These are phyloP conservation scores for Nebria ingens DNA, from an alignment of 1,140 invertebrate species.

Conservation along the genomic window DNA sequence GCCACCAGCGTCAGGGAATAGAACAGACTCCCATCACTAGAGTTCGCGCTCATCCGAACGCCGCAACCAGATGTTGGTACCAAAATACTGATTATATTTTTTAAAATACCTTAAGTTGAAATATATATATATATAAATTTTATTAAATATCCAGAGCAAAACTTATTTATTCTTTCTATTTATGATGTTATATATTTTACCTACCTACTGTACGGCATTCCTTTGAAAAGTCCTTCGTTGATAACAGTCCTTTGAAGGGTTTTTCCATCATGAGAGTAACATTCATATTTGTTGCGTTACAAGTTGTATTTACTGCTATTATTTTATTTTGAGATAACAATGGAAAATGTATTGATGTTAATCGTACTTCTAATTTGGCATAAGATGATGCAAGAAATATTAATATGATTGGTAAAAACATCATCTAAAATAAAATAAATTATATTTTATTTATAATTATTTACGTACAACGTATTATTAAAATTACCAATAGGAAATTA, in stretches of 20 bases:
- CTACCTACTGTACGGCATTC: constrained; percentile 49
- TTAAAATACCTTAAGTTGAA: constrained; percentile 31
- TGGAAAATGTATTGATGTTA: neutral
- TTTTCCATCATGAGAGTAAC: constrained; percentile 38
- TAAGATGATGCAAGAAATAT: no score
- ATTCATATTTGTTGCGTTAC: constrained; percentile 28
- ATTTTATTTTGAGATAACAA: constrained; percentile 22
- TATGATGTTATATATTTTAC: neutral
- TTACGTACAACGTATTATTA: no score
- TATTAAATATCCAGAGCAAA: no score
- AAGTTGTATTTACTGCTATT: constrained; percentile 20
- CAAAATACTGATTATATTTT: constrained; percentile 39
- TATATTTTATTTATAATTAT: no score
- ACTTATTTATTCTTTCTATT: neutral
- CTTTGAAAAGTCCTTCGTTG: constrained; percentile 57
- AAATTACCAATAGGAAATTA: no score
- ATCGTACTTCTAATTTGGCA: constrained; percentile 8
- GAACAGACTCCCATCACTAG: constrained; percentile 39
- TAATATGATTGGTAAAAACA: no score
- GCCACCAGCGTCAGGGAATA: constrained; percentile 53
- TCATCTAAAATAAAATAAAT: no score
- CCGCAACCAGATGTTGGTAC: constrained; percentile 54
- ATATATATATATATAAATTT: constrained; percentile 10
- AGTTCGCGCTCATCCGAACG: constrained; percentile 40
- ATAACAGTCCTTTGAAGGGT: constrained; percentile 55